Conservation (phyloP, 1,140 invertebrate species). For the Vollenhovia emeryi region DNA sequence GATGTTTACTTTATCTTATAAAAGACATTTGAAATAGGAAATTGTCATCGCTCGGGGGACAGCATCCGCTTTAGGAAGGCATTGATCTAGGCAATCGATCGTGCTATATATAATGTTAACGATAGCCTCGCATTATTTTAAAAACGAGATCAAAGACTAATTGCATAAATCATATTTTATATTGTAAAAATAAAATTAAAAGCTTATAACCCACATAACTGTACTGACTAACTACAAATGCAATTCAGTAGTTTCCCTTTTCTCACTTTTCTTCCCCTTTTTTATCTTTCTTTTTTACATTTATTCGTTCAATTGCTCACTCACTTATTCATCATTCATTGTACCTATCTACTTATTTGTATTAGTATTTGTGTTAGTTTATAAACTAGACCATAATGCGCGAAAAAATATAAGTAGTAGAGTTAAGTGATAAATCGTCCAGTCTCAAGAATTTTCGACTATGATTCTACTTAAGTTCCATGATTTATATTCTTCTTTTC, state of each 20-base stretch:
- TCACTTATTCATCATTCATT: not conserved
- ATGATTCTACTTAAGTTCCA: not conserved
- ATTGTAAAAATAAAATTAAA: slow-evolving; percentile 28
- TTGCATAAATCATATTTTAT: not conserved
- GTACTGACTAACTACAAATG: slow-evolving; percentile 5
- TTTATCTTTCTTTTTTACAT: not conserved
- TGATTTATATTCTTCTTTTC: not conserved
- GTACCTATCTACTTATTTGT: not conserved
- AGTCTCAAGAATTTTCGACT: not conserved
- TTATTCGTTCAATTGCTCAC: not conserved
- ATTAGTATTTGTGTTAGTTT: not conserved
- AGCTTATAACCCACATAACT: not conserved
- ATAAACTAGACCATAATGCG: not conserved
- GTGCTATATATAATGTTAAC: not conserved
- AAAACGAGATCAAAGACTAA: slow-evolving; percentile 28
- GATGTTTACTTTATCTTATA: slow-evolving; percentile 5
- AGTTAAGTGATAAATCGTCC: slow-evolving; percentile 20
- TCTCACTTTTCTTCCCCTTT: not conserved
- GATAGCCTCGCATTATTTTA: not conserved
- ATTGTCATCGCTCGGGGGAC: not conserved
- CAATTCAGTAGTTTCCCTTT: not conserved
- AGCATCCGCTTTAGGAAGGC: not conserved
- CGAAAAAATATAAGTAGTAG: not conserved
- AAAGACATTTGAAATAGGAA: not conserved
- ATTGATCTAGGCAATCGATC: not conserved